These are phyloP conservation scores for Indicator maculatus DNA, from an alignment of 2,113 vertebrate genomes.

Conservation along the genomic window DNA sequence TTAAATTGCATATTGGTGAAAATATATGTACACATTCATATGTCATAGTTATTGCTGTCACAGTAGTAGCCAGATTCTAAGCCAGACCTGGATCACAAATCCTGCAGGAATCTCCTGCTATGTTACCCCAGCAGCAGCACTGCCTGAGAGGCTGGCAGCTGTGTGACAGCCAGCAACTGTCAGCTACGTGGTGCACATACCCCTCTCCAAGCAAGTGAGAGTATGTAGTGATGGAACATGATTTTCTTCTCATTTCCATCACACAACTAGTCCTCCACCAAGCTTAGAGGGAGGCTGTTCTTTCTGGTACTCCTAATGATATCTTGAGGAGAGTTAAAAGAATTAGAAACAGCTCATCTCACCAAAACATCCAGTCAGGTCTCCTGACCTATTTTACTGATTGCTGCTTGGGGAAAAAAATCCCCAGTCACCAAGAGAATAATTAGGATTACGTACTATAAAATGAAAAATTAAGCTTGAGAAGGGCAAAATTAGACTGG, in stretches of 20 bases:
- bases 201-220: background rate
- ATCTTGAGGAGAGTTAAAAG: background rate
- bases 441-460: background rate
- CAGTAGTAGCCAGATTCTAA: background rate
- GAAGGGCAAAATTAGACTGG: no score
- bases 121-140: background rate
- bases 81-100: background rate
- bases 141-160: rapidly evolving
- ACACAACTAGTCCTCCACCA: background rate
- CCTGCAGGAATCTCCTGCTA: background rate
- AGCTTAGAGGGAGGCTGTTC: background rate
- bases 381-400: background rate
- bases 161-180: background rate
- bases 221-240: background rate
- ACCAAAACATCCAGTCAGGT: background rate
- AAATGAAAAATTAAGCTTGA: background rate
- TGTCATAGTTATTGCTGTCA: background rate
- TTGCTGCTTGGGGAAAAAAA: background rate
- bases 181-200: background rate
- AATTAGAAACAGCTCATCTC: background rate
- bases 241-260: background rate
- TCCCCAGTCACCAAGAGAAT: background rate
- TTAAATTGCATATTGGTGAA: background rate
- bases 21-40: background rate
- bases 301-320: background rate